Evolutionary conservation across 2,797 vertebrate genomes (phyloP), one percentile per base, ranked within the genome.

Genomic region (Rallus crepitans): DNA sequence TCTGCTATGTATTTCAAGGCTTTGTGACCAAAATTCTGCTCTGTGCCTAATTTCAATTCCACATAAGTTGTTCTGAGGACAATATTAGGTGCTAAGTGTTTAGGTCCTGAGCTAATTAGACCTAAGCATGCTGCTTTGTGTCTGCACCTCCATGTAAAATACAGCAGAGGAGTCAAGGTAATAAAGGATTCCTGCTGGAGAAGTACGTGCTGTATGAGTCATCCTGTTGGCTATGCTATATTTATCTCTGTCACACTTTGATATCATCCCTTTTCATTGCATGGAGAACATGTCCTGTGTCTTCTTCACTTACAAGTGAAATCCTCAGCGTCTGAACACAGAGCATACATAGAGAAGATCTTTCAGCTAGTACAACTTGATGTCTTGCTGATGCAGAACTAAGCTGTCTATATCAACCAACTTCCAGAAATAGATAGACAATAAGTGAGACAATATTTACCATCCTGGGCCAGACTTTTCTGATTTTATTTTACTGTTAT

Each of bases 201-300:
- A 87, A 92, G 57, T 64, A 28, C 66, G 60, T 71, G 61, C 84
- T 66, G 52, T 35, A 24, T 93, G 94, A 90, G 55, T 95, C 83
- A 86, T 66, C 55, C 60, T 25, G 1, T 56, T 80, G 89, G 59
- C 64, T n/a, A n/a, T 56, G 60, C 76, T 94, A 7, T 89, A 73
- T 94, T 89, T 95, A 63, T 85, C 59, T 66, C 42, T 63, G 77
- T 81, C 84, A 68, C 60, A n/a, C 33, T 94, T 86, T 19, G 57
- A 9, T 95, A 69, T 48, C 82, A 27, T 63, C 33, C 31, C 33
- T 81, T 79, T 78, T 45, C 63, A 45, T 89, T 2, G 0, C 45
- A 9, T 59, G 75, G 78, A 52, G 53, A 70, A 27, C 2, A 0
- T 48, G 57, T 69, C 73, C 50, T 47, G 37, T 52, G 48, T 90